Base-by-base conservation (phyloP, 2,888 invertebrate species). In the Margaritifera margaritifera region DNA sequence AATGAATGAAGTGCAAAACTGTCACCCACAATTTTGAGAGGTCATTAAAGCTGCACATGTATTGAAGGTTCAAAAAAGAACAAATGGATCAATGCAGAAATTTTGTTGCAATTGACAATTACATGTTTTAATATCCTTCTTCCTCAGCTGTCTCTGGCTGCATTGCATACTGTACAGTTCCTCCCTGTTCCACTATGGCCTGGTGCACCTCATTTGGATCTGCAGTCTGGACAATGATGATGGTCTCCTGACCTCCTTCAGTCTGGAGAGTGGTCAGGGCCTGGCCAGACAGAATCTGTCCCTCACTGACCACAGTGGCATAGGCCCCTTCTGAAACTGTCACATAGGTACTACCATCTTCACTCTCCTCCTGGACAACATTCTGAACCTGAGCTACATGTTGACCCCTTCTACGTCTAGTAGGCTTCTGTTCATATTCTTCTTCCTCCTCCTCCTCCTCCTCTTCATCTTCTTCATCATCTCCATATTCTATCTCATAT, bases 161-260 rank as follows among this genome's bases (percentile, higher is more conserved):
- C 81, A 84, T 79, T 55, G 84, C 80, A 66, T 80, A 83, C 77
- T 84, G 83, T 25, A 83, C 83, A 42, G 83, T 81, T n/a, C 80
- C 82, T 15, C 79, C 81, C 67, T 84, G 83, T 63, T 85, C 84
- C 8, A 86, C 86, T 50, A 86, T 84, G n/a, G 86, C 84, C 66
- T 86, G 85, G 6, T 85, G 83, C 4, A 86, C 85, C 62, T 86
- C 86, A 62, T 79, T 80, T 22, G 83, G 80, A 60, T 86, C 85
- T 51, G 83, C 84, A 20, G 85, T 84, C 72, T 86, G 86, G 5
- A 86, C 86, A 69, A 86, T 86, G 67, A 86, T 86, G 66, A 86
- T 86, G 8, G 86, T 86, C 74, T 87, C 86, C 72, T 85, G 84
- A 2, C 85, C 86, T 18, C 82, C 80, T 54, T 80, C 80, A 22